Base-by-base conservation (phyloP, 2,113 vertebrate species). In the Phainopepla nitens region DNA sequence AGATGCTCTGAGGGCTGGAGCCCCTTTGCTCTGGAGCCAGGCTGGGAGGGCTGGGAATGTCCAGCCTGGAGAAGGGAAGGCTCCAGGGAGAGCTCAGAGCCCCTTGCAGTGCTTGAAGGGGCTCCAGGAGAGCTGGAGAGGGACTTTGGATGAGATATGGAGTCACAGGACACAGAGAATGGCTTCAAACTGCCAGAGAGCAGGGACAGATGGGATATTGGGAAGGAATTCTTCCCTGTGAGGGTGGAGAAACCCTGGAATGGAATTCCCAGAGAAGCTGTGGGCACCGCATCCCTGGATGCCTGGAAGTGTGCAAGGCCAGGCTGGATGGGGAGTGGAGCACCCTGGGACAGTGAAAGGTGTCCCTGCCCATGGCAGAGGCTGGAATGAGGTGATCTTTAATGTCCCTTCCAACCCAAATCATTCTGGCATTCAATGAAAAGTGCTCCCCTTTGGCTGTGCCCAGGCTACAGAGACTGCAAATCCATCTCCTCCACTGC, bases 261-360 rank as follows among this genome's bases (percentile, higher is more conserved):
- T 8, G 3, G 24, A 21, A 22, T 17, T 16, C 4, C 7, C 24
- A 35, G n/a, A 41, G 29, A 7, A 68, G 5, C 16, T 75, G 29
- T 54, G 39, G 13, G n/a, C n/a, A n/a, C n/a, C n/a, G n/a, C n/a
- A n/a, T n/a, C 2, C 4, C 47, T 39, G 35, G 7, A 54, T 35
- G 11, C n/a, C 17, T 82, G 29, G 2, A 31, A 53, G 11, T 25
- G 20, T 68, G 3, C n/a, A 15, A 21, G n/a, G 4, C 16, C 20
- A 53, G 21, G 5, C 0, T 68, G 61, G 19, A 60, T 0, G 0
- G 5, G 20, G 4, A 4, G 53, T 82, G 53, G 24, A 47, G 6
- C 20, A 53, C 0, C 2, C 29, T 82, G 61, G 29, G 9, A 6
- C 5, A 11, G 14, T 22, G 41, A 11, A 15, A 69, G 3, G 3